phyloP scores from a whole-genome alignment of 2,797 vertebrate genomes.

The Falco naumanni region DNA sequence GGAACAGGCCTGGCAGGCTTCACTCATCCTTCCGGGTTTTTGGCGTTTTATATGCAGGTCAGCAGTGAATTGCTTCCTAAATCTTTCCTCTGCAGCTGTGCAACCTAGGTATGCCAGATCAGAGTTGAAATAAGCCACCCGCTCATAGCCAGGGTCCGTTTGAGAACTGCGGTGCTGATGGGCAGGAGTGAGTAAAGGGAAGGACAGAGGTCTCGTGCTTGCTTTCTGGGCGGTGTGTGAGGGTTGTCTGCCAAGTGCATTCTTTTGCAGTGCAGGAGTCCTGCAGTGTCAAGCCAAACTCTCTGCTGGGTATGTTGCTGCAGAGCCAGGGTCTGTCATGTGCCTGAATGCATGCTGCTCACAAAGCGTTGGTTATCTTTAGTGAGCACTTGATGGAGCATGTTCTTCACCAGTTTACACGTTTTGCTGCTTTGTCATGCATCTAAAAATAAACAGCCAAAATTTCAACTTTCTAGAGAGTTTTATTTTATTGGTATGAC shows the following conservation, averaged over 20 bases:
- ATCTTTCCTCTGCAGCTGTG: neutral
- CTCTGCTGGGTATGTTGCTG: neutral
- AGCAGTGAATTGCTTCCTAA: neutral
- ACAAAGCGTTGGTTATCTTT: neutral
- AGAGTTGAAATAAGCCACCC: neutral
- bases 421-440: neutral
- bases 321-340: neutral
- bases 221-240: accelerated
- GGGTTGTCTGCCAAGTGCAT: neutral
- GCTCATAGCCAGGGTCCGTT: neutral
- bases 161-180: neutral
- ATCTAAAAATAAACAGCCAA: neutral
- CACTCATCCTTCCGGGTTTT: neutral
- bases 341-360: neutral
- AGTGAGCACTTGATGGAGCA: neutral
- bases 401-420: neutral
- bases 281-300: neutral
- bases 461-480: neutral
- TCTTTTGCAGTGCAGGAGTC: neutral
- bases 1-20: neutral
- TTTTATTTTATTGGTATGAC: neutral
- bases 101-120: neutral
- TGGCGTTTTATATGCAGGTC: neutral
- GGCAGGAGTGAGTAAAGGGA: neutral
- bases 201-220: neutral